Evolutionary conservation across 2,797 vertebrate species (phyloP).

Genomic region (Chelmon rostratus): DNA sequence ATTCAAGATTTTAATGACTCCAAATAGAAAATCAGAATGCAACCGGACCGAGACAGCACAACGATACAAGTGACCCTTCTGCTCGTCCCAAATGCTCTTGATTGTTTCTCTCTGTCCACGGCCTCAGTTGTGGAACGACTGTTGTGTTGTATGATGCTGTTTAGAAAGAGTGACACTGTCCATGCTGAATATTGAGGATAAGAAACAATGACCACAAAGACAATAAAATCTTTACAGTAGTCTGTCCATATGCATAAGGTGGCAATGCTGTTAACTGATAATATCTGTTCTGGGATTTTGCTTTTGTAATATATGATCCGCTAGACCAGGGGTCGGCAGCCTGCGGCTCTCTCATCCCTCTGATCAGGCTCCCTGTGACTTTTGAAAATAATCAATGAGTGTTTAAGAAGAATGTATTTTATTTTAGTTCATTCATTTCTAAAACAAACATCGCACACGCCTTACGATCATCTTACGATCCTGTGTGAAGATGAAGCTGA

Average conservation of each 20-base stretch:
- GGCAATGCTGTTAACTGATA: background rate
- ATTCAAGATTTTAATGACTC: constrained; percentile 31
- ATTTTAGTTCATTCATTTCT: no score
- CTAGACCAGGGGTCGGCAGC: no score
- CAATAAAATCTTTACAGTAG: background rate
- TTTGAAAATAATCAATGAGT: no score
- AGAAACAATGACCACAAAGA: background rate
- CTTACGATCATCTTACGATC: no score
- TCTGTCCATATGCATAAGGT: background rate
- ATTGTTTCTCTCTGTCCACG: background rate
- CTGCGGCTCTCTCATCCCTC: no score
- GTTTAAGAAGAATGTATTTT: no score
- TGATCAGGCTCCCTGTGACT: no score
- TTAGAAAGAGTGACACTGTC: background rate
- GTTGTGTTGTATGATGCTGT: background rate
- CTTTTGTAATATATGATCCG: background rate
- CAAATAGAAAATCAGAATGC: constrained; percentile 10
- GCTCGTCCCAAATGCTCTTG: constrained; percentile 2
- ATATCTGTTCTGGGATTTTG: background rate
- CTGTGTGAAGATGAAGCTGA: no score
- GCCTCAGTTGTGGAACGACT: background rate
- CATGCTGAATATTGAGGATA: constrained; percentile 1
- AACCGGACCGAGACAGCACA: constrained; percentile 2
- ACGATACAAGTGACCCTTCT: background rate
- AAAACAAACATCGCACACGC: no score